Percentiles rank a stretch among this genome's conserved stretches.
phyloP scores from a whole-genome alignment of 2,797 vertebrate species.

The Onychomys torridus region DNA sequence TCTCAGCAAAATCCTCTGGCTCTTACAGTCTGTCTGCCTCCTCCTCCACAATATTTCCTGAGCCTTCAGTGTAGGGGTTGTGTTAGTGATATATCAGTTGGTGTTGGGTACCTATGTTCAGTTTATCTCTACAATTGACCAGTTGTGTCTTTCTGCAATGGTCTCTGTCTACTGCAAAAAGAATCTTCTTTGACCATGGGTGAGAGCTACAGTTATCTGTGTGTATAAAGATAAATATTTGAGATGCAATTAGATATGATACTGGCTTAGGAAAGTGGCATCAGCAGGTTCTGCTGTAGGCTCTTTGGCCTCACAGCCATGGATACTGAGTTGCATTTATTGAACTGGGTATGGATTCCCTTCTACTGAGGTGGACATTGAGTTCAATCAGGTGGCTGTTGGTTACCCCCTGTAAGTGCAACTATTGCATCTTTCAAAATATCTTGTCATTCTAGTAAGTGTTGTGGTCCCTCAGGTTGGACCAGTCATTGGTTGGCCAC shows the following conservation, averaged over 20 bases:
- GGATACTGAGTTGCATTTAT: too few relatives aligned
- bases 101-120: too few relatives aligned
- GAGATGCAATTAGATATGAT: background rate
- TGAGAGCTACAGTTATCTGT: background rate
- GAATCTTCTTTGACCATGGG: background rate
- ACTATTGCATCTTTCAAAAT: background rate
- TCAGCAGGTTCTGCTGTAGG: background rate
- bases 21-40: too few relatives aligned
- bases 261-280: background rate
- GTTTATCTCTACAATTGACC: too few relatives aligned
- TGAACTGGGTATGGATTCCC: too few relatives aligned
- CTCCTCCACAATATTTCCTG: background rate
- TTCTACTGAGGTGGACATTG: background rate
- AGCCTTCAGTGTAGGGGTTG: too few relatives aligned
- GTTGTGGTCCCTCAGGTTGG: background rate
- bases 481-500: background rate
- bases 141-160: background rate
- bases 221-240: background rate
- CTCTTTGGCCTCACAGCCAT: too few relatives aligned
- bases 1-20: background rate
- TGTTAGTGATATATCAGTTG: background rate
- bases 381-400: background rate
- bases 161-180: background rate
- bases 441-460: background rate
- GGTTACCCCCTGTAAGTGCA: background rate